phyloP scores from a whole-genome alignment of 2,113 vertebrate species.

The Erythrocercus mccallii region DNA sequence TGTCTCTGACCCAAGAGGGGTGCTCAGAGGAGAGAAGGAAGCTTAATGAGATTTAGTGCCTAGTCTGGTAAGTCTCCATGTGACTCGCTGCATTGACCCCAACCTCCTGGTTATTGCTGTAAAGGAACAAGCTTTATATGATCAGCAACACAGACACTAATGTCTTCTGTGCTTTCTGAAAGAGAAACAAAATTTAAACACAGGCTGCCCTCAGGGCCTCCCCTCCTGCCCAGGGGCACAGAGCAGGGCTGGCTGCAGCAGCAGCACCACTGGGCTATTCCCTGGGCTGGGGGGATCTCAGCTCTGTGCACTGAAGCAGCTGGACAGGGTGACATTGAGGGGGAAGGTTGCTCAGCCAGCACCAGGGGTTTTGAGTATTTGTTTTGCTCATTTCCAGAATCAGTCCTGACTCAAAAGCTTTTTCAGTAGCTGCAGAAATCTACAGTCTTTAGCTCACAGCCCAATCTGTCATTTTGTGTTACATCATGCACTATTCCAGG shows the following conservation, averaged over 20 bases:
- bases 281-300: rapidly evolving
- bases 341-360: neutral
- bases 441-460: neutral
- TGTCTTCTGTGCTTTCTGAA: neutral
- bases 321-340: neutral
- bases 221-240: neutral
- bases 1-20: neutral
- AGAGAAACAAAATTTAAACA: neutral
- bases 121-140: neutral
- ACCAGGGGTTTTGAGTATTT: neutral
- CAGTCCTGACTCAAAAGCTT: neutral
- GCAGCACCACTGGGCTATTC: neutral
- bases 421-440: slow-evolving; percentile 8
- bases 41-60: neutral
- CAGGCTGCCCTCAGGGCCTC: neutral
- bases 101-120: neutral
- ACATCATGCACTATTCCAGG: neutral
- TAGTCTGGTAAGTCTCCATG: neutral
- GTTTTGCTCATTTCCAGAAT: neutral
- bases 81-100: neutral
- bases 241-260: neutral
- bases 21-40: neutral
- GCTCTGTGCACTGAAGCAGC: neutral
- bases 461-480: neutral
- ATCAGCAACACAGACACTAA: neutral